These are phyloP conservation scores for Conopomorpha cramerella DNA, from an alignment of 1,140 invertebrate species.

Conservation along the genomic window DNA sequence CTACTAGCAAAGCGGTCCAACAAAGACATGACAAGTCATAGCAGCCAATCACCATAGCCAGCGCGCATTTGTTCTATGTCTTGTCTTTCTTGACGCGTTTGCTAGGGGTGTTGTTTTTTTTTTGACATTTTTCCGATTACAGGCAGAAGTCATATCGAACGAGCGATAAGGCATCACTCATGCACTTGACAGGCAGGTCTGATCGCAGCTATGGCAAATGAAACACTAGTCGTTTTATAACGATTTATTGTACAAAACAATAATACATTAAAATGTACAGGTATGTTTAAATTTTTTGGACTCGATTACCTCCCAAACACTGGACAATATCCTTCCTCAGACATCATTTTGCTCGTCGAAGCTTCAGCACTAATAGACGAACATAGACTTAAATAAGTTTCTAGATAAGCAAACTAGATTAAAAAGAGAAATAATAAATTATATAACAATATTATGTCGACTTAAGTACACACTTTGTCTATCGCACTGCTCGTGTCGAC, in stretches of 20 bases:
- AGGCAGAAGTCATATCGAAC: no score
- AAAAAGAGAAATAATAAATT: slow-evolving; percentile 46
- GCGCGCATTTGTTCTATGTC: no score
- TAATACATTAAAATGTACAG: slow-evolving; percentile 65
- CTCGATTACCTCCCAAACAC: slow-evolving; percentile 52
- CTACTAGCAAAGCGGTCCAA: no score
- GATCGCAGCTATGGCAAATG: no score
- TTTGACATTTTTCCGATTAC: no score
- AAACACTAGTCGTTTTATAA: slow-evolving; percentile 55
- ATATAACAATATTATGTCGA: slow-evolving; percentile 58
- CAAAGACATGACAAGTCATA: no score
- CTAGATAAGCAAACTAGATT: slow-evolving; percentile 57
- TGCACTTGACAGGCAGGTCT: no score
- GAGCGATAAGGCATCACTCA: no score
- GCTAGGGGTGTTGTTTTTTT: no score
- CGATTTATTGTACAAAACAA: slow-evolving; percentile 65
- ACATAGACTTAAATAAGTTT: slow-evolving; percentile 56
- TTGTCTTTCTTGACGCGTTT: no score
- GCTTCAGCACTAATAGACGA: slow-evolving; percentile 50
- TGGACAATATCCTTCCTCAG: slow-evolving; percentile 57
- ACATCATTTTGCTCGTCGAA: slow-evolving; percentile 59
- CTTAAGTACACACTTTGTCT: slow-evolving; percentile 61
- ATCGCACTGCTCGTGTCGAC: slow-evolving; percentile 56
- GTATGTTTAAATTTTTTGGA: slow-evolving; percentile 61
- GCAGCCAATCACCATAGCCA: no score